A percentile compares a stretch with the other conserved stretches of the same genome.
Evolutionary conservation across 64 coral and sea anemone species (phyloP).

Genomic region (Montipora sp.): DNA sequence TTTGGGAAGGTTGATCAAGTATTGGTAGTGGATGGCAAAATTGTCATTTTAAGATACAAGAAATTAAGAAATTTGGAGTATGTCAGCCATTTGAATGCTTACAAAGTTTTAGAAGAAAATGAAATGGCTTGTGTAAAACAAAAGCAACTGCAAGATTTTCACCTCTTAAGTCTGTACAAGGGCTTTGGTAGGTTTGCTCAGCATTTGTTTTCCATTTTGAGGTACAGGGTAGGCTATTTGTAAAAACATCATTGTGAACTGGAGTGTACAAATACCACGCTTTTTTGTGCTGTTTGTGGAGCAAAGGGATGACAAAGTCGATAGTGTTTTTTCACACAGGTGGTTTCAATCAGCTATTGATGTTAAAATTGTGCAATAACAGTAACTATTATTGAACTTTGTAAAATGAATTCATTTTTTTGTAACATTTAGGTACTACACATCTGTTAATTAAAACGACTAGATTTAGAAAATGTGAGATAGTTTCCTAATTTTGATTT

Average conservation of each 20-base stretch:
- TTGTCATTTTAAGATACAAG: slow-evolving; percentile 46
- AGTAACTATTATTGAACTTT: too few relatives aligned
- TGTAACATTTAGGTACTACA: too few relatives aligned
- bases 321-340: too few relatives aligned
- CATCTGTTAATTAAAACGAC: too few relatives aligned
- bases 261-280: too few relatives aligned
- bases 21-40: slow-evolving; percentile 34
- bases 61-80: slow-evolving; percentile 7
- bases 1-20: slow-evolving; percentile 65
- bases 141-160: slow-evolving; percentile 15
- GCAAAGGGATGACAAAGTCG: too few relatives aligned
- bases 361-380: too few relatives aligned
- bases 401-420: too few relatives aligned
- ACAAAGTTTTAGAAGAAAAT: slow-evolving; percentile 32
- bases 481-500: too few relatives aligned
- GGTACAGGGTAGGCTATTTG: slow-evolving; percentile 40
- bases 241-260: neutral
- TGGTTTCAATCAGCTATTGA: too few relatives aligned
- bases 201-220: slow-evolving; percentile 15
- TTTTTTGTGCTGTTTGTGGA: too few relatives aligned
- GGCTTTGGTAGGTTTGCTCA: slow-evolving; percentile 32
- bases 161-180: slow-evolving; percentile 36
- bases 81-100: slow-evolving; percentile 69
- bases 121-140: slow-evolving; percentile 21
- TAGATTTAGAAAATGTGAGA: too few relatives aligned